A percentile compares a stretch with the other conserved stretches of the same genome.
phyloP scores from a whole-genome alignment of 2,113 vertebrate genomes.

The Cettia cetti region DNA sequence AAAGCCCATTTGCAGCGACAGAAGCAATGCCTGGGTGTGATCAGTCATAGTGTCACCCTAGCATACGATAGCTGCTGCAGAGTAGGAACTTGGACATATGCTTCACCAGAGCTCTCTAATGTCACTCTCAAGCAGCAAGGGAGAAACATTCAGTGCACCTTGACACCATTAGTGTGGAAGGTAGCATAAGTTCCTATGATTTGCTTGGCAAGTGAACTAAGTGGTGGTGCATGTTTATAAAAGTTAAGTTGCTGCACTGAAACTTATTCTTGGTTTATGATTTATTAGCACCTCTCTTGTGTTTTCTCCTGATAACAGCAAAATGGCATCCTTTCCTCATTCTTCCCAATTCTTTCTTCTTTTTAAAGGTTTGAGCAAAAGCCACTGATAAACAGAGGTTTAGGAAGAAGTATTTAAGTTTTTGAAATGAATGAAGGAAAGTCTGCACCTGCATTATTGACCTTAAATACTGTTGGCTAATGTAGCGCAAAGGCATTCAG shows the following conservation, averaged over 20 bases:
- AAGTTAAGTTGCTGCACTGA: neutral
- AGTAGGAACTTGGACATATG: neutral
- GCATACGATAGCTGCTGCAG: neutral
- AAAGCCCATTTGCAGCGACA: constrained; percentile 29
- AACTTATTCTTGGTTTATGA: neutral
- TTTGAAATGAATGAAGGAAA: neutral
- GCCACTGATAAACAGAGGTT: neutral
- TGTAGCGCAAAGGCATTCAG: constrained; percentile 10
- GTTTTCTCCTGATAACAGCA: neutral
- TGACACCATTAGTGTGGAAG: neutral
- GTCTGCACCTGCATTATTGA: neutral
- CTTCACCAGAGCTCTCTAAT: neutral
- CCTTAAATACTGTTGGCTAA: constrained; percentile 44
- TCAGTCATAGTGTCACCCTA: constrained; percentile 27
- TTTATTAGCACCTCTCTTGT: neutral
- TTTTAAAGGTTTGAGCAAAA: neutral
- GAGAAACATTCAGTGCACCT: neutral
- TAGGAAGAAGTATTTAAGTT: neutral
- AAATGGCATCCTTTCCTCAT: neutral
- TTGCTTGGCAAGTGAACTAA: neutral
- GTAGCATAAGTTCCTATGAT: neutral
- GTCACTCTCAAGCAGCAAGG: neutral
- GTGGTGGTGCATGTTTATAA: neutral
- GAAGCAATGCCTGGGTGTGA: neutral
- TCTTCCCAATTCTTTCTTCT: neutral